Base-by-base conservation (phyloP, 2,888 invertebrate genomes). In the Ditula angustiorana region DNA sequence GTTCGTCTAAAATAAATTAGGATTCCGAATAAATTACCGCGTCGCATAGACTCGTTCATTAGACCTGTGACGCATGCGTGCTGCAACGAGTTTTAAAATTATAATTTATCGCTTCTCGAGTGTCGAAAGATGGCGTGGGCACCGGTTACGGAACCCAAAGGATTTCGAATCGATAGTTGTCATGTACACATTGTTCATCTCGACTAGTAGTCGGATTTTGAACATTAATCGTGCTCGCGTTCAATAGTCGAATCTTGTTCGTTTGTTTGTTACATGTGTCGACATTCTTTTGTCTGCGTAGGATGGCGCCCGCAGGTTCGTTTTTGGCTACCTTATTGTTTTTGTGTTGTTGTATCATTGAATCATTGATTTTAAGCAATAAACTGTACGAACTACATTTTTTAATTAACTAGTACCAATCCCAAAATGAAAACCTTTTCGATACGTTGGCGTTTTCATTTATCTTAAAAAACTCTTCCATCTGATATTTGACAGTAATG, bases 121-220 rank as follows among this genome's bases (percentile, higher is more conserved):
- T 90, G 91, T 90, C 85, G 92, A 90, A 91, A 92, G 85, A 85
- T 83, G 70, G 85, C 78, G 92, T 92, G 82, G 92, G 91, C 80
- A 87, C 44, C 41, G 47, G 62, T 62, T 62, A 62, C 56, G 55
- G 61, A 61, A 61, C 55, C 53, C 35, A 13, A 57, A 58, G 57
- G 57, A 63, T 63, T 58, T 58, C 44, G 19, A 58, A n/a, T 57
- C 21, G 63, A 63, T 63, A 57, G 63, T 52, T 63, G 61, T 66
- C 52, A 41, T 61, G 61, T 61, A 44, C 56, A 44, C 57, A 66
- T 66, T 62, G 66, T 66, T 66, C 66, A 58, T 62, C 52, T 66
- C 56, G 30, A 13, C 23, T 57, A 56, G 63, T 63, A 58, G 57
- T 63, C 50, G 49, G 46, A 49, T 58, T 46, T 63, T 19, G 24